phyloP scores from a whole-genome alignment of 1,140 invertebrate genomes.

The Frieseomelitta varia region DNA sequence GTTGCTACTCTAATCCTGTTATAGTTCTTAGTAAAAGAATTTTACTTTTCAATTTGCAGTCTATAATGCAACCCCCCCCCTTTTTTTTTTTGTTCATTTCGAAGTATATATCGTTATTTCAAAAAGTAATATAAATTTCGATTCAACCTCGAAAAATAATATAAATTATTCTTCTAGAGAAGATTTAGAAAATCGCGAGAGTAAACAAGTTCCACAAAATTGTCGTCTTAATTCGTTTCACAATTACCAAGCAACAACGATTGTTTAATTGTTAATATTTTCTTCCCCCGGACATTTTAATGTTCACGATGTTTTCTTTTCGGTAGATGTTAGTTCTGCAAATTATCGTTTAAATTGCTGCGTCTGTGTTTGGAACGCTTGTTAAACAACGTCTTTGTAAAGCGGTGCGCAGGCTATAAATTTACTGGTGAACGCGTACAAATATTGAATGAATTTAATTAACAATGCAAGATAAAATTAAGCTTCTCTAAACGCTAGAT shows the following conservation, averaged over 20 bases:
- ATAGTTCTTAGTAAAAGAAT: background rate
- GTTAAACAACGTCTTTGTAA: slow-evolving; percentile 4
- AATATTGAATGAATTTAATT: background rate
- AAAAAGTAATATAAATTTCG: slow-evolving; percentile 39
- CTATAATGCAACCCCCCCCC: too few species aligned
- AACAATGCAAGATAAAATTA: background rate
- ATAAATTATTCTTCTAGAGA: slow-evolving; percentile 42
- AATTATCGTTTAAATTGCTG: slow-evolving; percentile 6
- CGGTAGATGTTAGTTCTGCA: background rate
- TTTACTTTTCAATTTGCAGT: background rate
- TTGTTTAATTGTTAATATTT: slow-evolving; percentile 59
- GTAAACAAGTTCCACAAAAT: slow-evolving; percentile 55
- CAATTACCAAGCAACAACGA: slow-evolving; percentile 27
- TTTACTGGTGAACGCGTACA: background rate
- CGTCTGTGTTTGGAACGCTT: background rate
- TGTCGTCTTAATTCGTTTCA: slow-evolving; percentile 34
- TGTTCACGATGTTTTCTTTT: slow-evolving; percentile 33
- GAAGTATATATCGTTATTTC: too few species aligned
- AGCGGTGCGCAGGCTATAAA: background rate
- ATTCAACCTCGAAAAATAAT: background rate
- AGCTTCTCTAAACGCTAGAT: background rate
- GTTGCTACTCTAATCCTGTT: background rate
- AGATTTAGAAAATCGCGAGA: background rate
- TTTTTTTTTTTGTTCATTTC: too few species aligned
- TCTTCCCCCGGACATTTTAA: background rate